These are phyloP conservation scores for Theocolax elegans DNA, from an alignment of 1,140 invertebrate species.

Conservation along the genomic window DNA sequence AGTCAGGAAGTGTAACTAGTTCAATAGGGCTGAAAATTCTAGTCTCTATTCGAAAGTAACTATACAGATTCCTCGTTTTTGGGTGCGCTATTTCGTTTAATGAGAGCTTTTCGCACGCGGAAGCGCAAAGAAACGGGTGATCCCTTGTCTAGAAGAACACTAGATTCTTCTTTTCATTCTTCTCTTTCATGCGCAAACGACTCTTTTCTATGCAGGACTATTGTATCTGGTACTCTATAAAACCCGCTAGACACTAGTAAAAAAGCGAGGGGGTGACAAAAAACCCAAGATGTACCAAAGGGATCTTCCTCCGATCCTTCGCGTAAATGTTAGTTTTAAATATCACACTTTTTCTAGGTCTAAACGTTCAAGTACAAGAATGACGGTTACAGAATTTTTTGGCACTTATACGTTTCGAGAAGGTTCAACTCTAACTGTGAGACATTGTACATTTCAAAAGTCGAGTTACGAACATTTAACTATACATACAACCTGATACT, in stretches of 20 bases:
- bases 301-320: no score
- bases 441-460: no score
- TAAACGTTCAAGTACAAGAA: no score
- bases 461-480: no score
- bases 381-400: no score
- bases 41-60: not conserved
- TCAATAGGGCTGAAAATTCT: conserved; percentile 1
- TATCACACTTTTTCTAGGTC: no score
- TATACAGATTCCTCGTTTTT: conserved; percentile 1
- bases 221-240: not conserved
- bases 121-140: not conserved
- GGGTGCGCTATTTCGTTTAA: not conserved
- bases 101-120: conserved; percentile 17
- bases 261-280: conserved; percentile 12
- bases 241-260: not conserved
- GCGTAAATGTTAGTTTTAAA: conserved; percentile 11
- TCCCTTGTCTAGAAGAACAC: conserved; percentile 36
- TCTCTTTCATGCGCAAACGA: not conserved
- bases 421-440: no score
- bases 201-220: conserved; percentile 16
- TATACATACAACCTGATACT: no score
- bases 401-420: no score
- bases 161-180: conserved; percentile 28
- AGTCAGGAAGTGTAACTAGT: no score
- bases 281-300: no score